Base-by-base conservation (phyloP, 2,888 invertebrate genomes). In the Lamellibrachia columna region DNA sequence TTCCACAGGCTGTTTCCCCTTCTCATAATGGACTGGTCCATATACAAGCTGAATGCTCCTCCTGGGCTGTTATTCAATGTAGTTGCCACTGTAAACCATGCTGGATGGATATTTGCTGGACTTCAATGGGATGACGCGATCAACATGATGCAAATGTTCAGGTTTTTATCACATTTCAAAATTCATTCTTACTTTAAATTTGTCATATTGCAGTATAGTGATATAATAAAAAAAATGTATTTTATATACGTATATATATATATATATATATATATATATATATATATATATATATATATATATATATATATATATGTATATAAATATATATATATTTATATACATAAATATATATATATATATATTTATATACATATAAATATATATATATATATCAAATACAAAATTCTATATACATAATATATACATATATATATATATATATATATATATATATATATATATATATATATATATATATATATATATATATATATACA, bases 81-180 rank as follows among this genome's bases (percentile, higher is more conserved):
- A 75, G 75, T 75, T 22, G 22, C 22, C 15, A 75, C 75, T 22
- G 75, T 22, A 75, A 75, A n/a, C 75, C 22, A n/a, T 11, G 22
- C 75, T 75, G 15, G 75, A 75, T 75, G 75, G 75, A 75, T 75
- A 75, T 75, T 75, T 75, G 15, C 75, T 75, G 75, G 75, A 75
- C 75, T 22, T 22, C 75, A 75, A 75, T n/a, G n/a, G 22, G 75
- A 55, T 55, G 55, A 9, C 8, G 55, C 55, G 9, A 55, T 55
- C 55, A 75, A 6, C 22, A 15, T 75, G 75, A 75, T n/a, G n/a
- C 22, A 22, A 75, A 75, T 40, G 40, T 40, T 40, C 75, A 75
- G 75, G 75, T 75, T 75, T 75, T 75, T 75, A 75, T 75, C n/a
- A 22, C 75, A 75, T 75, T 75, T 75, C n/a, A 22, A 75, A 75